Conservation (phyloP, 2,888 invertebrate species). For the Stenodema calcarata region DNA sequence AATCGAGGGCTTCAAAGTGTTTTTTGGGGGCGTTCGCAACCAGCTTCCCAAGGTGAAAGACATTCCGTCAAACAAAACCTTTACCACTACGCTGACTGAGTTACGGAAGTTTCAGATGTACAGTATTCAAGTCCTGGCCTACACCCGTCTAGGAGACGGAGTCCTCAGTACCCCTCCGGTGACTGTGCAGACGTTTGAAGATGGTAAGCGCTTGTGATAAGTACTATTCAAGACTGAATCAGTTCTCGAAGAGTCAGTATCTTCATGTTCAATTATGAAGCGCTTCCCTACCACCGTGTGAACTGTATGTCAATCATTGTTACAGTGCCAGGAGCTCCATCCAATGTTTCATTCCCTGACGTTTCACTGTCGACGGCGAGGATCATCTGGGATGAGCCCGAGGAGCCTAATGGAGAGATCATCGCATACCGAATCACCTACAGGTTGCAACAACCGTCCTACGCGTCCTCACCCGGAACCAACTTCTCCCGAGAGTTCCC, state of each 20-base stretch:
- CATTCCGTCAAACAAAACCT: constrained; percentile 83
- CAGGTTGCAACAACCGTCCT: constrained; percentile 65
- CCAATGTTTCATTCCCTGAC: constrained; percentile 94
- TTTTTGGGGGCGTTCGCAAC: constrained; percentile 71
- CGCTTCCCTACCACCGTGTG: too few relatives aligned
- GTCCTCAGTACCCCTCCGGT: constrained; percentile 84
- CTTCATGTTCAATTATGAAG: background rate
- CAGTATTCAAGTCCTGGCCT: constrained; percentile 92
- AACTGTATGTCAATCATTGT: constrained; percentile 55
- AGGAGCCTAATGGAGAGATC: constrained; percentile 94
- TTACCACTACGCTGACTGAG: constrained; percentile 86
- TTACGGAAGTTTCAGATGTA: constrained; percentile 87
- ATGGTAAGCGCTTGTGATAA: constrained; percentile 67
- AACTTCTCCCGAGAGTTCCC: constrained; percentile 85
- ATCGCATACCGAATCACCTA: constrained; percentile 88
- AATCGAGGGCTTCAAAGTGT: constrained; percentile 90
- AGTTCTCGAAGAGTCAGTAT: too few relatives aligned
- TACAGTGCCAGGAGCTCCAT: constrained; percentile 91
- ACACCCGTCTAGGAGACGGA: constrained; percentile 92
- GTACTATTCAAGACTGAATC: background rate
- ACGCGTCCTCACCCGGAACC: constrained; percentile 51
- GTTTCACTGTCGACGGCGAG: constrained; percentile 91
- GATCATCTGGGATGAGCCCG: constrained; percentile 95
- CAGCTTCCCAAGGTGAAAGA: constrained; percentile 68
- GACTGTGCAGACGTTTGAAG: constrained; percentile 88